Percentiles rank a stretch among this genome's conserved stretches.
Evolutionary conservation across 2,888 invertebrate genomes (phyloP).

Genomic region (Liodrosophila aerea): DNA sequence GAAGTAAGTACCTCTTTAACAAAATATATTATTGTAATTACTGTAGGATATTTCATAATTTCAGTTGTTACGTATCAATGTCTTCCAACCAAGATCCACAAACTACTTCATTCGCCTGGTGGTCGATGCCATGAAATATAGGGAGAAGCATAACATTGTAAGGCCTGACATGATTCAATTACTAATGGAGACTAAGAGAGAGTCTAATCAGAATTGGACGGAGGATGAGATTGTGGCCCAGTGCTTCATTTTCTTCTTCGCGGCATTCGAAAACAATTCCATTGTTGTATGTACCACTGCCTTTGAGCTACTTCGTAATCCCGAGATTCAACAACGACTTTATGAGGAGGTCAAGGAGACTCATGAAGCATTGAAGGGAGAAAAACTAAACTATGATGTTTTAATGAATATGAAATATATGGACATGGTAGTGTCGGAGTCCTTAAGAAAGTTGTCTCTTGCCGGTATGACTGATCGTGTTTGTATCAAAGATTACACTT

Average conservation of each 20-base stretch:
- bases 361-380: constrained; percentile 79
- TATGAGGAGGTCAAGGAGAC: constrained; percentile 83
- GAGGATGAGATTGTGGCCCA: constrained; percentile 83
- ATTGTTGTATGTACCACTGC: constrained; percentile 83
- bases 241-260: constrained; percentile 84
- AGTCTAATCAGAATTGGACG: constrained; percentile 48
- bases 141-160: constrained; percentile 80
- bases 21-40: no score
- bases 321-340: constrained; percentile 84
- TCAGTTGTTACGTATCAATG: constrained; percentile 28
- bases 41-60: no score
- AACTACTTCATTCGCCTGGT: constrained; percentile 81
- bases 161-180: constrained; percentile 84
- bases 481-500: constrained; percentile 83
- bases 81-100: constrained; percentile 41
- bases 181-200: constrained; percentile 83
- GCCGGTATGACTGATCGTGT: constrained; percentile 82
- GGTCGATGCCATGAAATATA: constrained; percentile 79
- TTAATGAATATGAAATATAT: constrained; percentile 84
- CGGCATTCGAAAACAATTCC: constrained; percentile 83
- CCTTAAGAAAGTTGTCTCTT: constrained; percentile 83
- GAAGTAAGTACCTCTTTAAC: constrained; percentile 24
- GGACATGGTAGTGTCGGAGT: constrained; percentile 85
- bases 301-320: constrained; percentile 84
- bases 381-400: constrained; percentile 83